A percentile compares a stretch with the other conserved stretches of the same genome.
These are phyloP conservation scores for Paramormyrops kingsleyae DNA, from an alignment of 2,113 vertebrate species.

Conservation along the genomic window DNA sequence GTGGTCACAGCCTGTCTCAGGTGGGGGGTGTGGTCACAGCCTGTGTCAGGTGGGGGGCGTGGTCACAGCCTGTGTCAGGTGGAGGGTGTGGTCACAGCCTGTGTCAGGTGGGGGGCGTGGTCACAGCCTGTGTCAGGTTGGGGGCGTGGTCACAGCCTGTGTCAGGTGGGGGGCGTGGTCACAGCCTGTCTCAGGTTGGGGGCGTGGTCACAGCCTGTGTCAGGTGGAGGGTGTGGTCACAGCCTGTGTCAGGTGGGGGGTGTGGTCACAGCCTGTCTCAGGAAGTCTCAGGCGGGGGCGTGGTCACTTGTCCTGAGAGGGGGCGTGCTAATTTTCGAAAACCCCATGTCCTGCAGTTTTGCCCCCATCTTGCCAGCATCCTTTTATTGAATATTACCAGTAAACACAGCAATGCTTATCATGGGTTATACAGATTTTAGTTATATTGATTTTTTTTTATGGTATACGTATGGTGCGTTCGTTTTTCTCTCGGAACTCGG, in stretches of 20 bases:
- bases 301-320: background rate
- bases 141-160: background rate
- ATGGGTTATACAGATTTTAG: background rate
- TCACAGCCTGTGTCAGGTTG: accelerated
- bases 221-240: too few relatives aligned
- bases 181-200: too few relatives aligned
- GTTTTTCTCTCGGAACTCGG: too few relatives aligned
- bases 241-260: too few relatives aligned
- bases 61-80: too few relatives aligned
- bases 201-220: background rate
- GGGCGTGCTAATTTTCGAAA: background rate
- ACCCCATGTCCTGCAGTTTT: background rate
- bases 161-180: background rate
- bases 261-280: too few relatives aligned
- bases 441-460: background rate
- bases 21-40: background rate
- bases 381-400: background rate
- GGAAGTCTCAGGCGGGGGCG: too few relatives aligned
- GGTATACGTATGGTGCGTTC: too few relatives aligned
- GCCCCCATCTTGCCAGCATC: background rate
- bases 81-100: background rate
- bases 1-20: background rate
- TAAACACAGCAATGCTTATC: background rate
- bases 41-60: background rate
- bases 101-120: background rate